Evolutionary conservation across 2,113 vertebrate genomes (phyloP).

Genomic region (Spilogale gracilis): DNA sequence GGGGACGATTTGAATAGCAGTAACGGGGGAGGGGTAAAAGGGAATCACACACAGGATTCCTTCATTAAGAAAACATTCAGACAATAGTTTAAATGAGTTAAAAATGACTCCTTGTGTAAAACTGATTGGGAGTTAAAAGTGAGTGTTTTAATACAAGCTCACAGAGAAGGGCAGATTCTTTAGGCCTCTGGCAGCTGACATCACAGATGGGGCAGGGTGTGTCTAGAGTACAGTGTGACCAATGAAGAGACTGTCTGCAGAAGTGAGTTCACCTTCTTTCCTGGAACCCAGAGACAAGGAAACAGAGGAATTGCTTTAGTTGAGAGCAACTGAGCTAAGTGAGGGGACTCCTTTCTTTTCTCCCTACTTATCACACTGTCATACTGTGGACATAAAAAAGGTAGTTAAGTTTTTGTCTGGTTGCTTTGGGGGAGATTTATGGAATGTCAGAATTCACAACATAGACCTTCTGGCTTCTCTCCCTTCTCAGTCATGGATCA

Average conservation of each 20-base stretch:
- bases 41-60: slow-evolving; percentile 59
- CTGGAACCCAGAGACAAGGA: slow-evolving; percentile 49
- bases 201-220: slow-evolving; percentile 63
- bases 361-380: neutral
- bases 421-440: slow-evolving; percentile 28
- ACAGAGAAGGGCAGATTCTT: slow-evolving; percentile 69
- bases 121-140: slow-evolving; percentile 82
- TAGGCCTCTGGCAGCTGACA: slow-evolving; percentile 65
- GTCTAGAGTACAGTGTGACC: slow-evolving; percentile 21
- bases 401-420: slow-evolving; percentile 50
- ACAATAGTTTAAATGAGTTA: slow-evolving; percentile 51
- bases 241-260: neutral
- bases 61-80: slow-evolving; percentile 83
- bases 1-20: slow-evolving; percentile 71
- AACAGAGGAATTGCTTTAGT: slow-evolving; percentile 30
- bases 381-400: slow-evolving; percentile 40
- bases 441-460: slow-evolving; percentile 55
- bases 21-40: slow-evolving; percentile 53
- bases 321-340: slow-evolving; percentile 43
- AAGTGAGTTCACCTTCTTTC: slow-evolving; percentile 60
- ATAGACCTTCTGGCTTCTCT: neutral
- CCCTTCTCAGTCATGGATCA: neutral
- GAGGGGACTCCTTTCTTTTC: neutral
- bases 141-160: slow-evolving; percentile 83
- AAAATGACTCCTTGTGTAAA: slow-evolving; percentile 83